Conservation (phyloP, 2,797 vertebrate genomes). For the Enteromius afrohamiltoni region DNA sequence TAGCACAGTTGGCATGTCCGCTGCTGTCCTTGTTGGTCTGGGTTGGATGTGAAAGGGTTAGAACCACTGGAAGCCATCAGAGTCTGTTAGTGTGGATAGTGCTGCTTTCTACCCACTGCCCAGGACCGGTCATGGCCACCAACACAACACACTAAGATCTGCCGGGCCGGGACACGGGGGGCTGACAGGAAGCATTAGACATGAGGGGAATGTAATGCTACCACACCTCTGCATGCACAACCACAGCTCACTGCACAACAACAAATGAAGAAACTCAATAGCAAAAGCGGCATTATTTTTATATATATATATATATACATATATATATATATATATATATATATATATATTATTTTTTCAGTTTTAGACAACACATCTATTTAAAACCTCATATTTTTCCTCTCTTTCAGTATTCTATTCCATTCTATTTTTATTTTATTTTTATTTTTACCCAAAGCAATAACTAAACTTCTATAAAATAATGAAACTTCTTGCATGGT, state of each 20-base stretch:
- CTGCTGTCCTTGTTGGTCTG: conserved; percentile 58
- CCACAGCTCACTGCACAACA: conserved; percentile 1
- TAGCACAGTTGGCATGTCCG: conserved; percentile 60
- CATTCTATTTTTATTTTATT: background rate
- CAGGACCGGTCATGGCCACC: conserved; percentile 71
- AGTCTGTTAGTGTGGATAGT: conserved; percentile 70
- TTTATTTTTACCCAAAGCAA: background rate
- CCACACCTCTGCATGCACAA: conserved; percentile 16
- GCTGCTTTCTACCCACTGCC: conserved; percentile 49
- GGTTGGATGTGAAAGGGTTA: conserved; percentile 62
- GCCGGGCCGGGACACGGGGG: conserved; percentile 69
- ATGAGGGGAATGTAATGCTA: conserved; percentile 61
- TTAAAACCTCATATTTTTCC: no score
- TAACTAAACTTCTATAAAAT: background rate
- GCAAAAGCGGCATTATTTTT: background rate
- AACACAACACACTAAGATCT: conserved; percentile 71
- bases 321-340: no score
- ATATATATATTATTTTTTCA: background rate
- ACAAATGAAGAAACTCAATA: background rate
- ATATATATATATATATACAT: no score
- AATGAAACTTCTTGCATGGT: background rate
- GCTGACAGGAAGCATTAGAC: conserved; percentile 78
- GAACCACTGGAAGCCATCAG: conserved; percentile 80
- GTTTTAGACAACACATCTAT: background rate
- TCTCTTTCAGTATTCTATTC: background rate